These are phyloP conservation scores for Natrix natrix DNA, from an alignment of 2,797 vertebrate genomes.

Conservation along the genomic window DNA sequence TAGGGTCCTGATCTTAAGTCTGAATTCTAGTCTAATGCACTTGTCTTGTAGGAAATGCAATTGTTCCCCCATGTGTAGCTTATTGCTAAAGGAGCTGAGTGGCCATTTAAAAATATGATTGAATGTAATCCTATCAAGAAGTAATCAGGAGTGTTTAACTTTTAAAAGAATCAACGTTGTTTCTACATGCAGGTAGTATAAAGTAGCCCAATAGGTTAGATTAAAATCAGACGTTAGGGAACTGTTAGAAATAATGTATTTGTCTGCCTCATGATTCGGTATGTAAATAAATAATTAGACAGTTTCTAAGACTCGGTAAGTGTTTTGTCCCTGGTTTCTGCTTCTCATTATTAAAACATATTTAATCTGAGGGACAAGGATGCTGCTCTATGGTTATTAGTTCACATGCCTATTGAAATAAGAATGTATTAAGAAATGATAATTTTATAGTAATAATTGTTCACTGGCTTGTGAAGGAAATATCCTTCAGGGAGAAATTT, in stretches of 20 bases:
- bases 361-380: constrained; percentile 14
- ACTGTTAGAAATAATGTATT: constrained; percentile 15
- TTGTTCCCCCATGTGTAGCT: not conserved
- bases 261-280: not conserved
- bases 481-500: not conserved
- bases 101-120: constrained; percentile 17
- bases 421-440: not conserved
- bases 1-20: not conserved
- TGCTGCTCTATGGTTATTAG: not conserved
- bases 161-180: not conserved
- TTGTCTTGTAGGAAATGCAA: not conserved
- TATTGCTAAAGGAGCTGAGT: not conserved
- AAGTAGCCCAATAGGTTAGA: not conserved
- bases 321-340: not conserved
- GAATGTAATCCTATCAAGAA: constrained; percentile 1
- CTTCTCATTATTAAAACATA: constrained; percentile 25
- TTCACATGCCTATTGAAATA: constrained; percentile 2
- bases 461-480: not conserved
- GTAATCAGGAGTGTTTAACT: not conserved
- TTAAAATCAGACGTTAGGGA: constrained; percentile 9
- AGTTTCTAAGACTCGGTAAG: not conserved
- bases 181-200: not conserved
- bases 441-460: not conserved
- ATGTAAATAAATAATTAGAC: constrained; percentile 11
- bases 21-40: not conserved